Conservation (phyloP, 2,797 vertebrate species). For the Halcyon smyrnensis region DNA sequence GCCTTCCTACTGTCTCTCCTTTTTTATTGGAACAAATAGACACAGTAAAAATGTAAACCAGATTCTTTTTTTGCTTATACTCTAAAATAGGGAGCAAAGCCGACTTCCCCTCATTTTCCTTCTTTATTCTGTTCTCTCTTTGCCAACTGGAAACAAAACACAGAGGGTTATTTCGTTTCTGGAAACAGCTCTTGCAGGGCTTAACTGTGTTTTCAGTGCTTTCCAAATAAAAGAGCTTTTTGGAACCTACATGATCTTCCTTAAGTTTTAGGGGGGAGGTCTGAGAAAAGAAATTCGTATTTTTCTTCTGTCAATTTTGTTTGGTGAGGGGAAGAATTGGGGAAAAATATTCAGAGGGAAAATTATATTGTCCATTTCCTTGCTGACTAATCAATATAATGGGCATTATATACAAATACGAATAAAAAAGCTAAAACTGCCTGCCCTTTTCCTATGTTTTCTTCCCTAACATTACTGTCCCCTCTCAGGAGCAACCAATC, state of each 20-base stretch:
- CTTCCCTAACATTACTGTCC: background rate
- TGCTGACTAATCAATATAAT: background rate
- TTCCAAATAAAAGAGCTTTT: slow-evolving; percentile 16
- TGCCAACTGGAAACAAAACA: slow-evolving; percentile 48
- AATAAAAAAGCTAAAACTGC: background rate
- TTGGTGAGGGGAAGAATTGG: background rate
- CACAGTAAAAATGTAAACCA: slow-evolving; percentile 47
- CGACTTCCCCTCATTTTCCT: slow-evolving; percentile 41
- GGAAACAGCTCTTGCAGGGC: background rate
- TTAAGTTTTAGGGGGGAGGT: background rate
- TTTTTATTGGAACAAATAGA: slow-evolving; percentile 27
- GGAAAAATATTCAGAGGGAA: background rate
- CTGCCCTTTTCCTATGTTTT: background rate
- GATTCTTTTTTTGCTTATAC: background rate
- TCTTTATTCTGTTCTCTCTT: slow-evolving; percentile 37
- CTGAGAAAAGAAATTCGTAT: background rate
- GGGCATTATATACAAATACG: background rate
- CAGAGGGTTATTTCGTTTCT: slow-evolving; percentile 24
- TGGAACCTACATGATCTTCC: background rate
- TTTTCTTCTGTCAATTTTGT: background rate
- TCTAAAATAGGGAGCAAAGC: slow-evolving; percentile 32
- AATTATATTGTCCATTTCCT: background rate
- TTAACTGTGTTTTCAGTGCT: slow-evolving; percentile 19
- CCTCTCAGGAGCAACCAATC: background rate
- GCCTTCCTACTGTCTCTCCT: slow-evolving; percentile 12